Evolutionary conservation across 2,888 invertebrate species (phyloP).

Genomic region (Harpalus rufipes): DNA sequence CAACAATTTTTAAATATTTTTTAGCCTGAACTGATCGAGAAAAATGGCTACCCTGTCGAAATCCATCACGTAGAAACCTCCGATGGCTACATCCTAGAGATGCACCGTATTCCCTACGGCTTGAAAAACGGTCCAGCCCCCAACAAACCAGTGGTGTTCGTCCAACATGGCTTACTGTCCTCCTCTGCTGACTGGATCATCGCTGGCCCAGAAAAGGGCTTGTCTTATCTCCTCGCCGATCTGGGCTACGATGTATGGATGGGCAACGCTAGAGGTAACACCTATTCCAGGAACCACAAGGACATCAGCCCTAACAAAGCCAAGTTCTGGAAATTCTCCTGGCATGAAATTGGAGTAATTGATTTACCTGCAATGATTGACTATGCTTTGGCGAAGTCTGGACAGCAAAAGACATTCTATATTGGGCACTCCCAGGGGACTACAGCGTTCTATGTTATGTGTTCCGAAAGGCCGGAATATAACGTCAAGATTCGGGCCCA

Average conservation of each 20-base stretch:
- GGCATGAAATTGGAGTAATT: conserved; percentile 89
- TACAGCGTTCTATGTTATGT: conserved; percentile 84
- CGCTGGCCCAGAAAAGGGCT: conserved; percentile 76
- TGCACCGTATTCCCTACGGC: conserved; percentile 78
- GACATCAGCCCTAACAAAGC: conserved; percentile 68
- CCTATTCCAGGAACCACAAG: conserved; percentile 79
- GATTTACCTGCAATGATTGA: conserved; percentile 92
- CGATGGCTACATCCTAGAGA: conserved; percentile 78
- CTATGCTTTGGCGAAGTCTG: conserved; percentile 81
- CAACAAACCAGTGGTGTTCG: conserved; percentile 75
- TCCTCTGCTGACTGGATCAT: conserved; percentile 79
- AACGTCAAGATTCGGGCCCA: conserved; percentile 83
- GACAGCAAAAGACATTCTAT: conserved; percentile 83
- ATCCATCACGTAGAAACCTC: conserved; percentile 74
- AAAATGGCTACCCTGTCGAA: conserved; percentile 74
- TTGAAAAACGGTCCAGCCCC: conserved; percentile 72
- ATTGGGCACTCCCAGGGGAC: conserved; percentile 91
- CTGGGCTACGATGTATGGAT: conserved; percentile 63
- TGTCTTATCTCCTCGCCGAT: conserved; percentile 69
- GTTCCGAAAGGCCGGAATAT: conserved; percentile 82
- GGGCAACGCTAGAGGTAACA: conserved; percentile 69
- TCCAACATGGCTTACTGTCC: conserved; percentile 78
- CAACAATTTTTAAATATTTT: no score
- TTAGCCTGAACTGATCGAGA: conserved; percentile 73
- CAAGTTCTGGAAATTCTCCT: conserved; percentile 80